A percentile compares a stretch with the other conserved stretches of the same genome.
phyloP scores from a whole-genome alignment of 64 coral and sea anemone species.

The Pocillopora verrucosa region DNA sequence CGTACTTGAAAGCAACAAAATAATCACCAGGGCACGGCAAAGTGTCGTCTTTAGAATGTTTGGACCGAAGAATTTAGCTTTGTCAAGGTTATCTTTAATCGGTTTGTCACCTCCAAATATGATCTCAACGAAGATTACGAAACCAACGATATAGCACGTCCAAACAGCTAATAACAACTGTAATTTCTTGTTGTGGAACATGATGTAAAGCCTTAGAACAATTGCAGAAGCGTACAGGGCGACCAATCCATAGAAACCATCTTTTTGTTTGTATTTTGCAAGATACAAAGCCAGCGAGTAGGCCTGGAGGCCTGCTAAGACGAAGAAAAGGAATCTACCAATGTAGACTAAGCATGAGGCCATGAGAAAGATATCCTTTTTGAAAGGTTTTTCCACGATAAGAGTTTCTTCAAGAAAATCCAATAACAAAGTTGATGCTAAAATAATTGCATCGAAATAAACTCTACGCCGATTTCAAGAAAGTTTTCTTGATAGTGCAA shows the following conservation, averaged over 20 bases:
- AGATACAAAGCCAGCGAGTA: not conserved
- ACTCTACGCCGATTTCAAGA: too few relatives aligned
- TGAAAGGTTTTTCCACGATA: too few relatives aligned
- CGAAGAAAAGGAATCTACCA: constrained; percentile 1
- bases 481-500: too few relatives aligned
- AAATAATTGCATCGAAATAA: too few relatives aligned
- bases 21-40: constrained; percentile 13
- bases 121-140: not conserved
- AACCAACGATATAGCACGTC: not conserved
- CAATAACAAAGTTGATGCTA: too few relatives aligned
- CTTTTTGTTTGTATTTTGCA: too few relatives aligned
- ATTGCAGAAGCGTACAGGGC: not conserved
- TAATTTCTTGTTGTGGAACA: not conserved
- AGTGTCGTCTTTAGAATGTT: constrained; percentile 24
- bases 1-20: constrained; percentile 29
- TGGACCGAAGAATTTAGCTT: constrained; percentile 31
- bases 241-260: not conserved
- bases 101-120: not conserved
- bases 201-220: not conserved
- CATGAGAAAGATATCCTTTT: too few relatives aligned
- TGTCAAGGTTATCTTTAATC: constrained; percentile 29
- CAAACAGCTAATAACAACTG: not conserved
- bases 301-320: not conserved
- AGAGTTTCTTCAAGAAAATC: too few relatives aligned
- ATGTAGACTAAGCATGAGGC: not conserved